Conservation (phyloP, 2,113 vertebrate genomes). For the Xiphophorus hellerii region DNA sequence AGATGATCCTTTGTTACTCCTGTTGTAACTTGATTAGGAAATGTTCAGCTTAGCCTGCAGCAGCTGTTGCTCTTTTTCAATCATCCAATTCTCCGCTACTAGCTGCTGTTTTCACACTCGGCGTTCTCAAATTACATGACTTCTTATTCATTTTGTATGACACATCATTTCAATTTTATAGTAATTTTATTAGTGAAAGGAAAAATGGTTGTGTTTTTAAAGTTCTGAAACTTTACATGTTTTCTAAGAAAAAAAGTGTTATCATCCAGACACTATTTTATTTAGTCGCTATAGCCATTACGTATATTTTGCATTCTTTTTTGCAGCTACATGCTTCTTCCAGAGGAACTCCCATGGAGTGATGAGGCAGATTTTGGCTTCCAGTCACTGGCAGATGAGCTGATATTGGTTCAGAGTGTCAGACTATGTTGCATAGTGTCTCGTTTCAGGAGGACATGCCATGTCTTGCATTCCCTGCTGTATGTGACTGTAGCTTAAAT, state of each 20-base stretch:
- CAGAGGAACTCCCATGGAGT: background rate
- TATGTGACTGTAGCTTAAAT: background rate
- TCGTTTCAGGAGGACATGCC: constrained; percentile 21
- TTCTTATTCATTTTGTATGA: background rate
- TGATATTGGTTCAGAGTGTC: constrained; percentile 24
- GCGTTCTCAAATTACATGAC: background rate
- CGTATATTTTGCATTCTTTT: background rate
- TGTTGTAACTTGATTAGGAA: background rate
- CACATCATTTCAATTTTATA: background rate
- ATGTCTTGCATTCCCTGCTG: constrained; percentile 29
- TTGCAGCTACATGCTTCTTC: background rate
- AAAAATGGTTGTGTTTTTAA: background rate
- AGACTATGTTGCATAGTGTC: constrained; percentile 12
- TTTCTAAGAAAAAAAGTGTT: background rate
- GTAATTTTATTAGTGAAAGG: background rate
- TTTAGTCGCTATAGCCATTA: background rate
- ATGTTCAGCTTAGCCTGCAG: background rate
- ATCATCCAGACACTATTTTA: background rate
- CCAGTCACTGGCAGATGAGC: constrained; percentile 5
- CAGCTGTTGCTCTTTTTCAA: background rate
- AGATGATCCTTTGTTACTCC: background rate
- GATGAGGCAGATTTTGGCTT: constrained; percentile 20
- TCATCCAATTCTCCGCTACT: background rate
- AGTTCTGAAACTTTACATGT: background rate
- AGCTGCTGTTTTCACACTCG: constrained; percentile 4